Conservation (phyloP, 2,888 invertebrate species). For the Melanostoma scalare region DNA sequence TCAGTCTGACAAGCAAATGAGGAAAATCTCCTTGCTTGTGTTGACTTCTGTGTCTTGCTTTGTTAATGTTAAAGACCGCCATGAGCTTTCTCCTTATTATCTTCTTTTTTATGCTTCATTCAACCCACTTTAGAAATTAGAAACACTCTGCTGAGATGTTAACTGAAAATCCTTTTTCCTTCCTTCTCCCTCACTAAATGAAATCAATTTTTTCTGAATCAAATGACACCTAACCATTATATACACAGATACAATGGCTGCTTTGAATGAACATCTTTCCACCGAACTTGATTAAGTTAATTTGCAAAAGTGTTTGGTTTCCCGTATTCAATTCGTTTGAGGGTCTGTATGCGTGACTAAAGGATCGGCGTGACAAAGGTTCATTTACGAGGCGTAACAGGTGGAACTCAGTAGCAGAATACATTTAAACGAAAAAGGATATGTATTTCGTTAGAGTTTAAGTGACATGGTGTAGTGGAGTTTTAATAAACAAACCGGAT, state of each 20-base stretch:
- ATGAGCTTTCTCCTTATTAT: not conserved
- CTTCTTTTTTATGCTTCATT: not conserved
- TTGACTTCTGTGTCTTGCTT: not conserved
- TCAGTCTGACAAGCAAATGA: constrained; percentile 16
- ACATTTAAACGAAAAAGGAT: constrained; percentile 2
- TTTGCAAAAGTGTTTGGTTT: not conserved
- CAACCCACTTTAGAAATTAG: not conserved
- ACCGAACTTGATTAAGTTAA: not conserved
- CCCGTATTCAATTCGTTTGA: not conserved
- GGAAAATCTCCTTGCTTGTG: constrained; percentile 3
- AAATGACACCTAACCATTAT: not conserved
- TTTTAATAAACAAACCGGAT: constrained; percentile 16
- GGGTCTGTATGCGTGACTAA: not conserved
- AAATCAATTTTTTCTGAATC: constrained; percentile 30
- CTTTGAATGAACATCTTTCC: not conserved
- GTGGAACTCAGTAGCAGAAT: constrained; percentile 28
- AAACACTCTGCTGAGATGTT: not conserved
- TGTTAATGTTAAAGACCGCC: not conserved
- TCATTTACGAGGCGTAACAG: constrained; percentile 48
- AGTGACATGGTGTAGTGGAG: constrained; percentile 8
- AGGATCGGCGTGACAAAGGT: not conserved
- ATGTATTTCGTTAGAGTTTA: constrained; percentile 39
- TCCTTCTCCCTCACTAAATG: constrained; percentile 16
- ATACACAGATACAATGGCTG: not conserved
- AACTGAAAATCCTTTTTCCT: not conserved